Base-by-base conservation (phyloP, 2,113 vertebrate species). In the Dunckerocampus dactyliophorus region DNA sequence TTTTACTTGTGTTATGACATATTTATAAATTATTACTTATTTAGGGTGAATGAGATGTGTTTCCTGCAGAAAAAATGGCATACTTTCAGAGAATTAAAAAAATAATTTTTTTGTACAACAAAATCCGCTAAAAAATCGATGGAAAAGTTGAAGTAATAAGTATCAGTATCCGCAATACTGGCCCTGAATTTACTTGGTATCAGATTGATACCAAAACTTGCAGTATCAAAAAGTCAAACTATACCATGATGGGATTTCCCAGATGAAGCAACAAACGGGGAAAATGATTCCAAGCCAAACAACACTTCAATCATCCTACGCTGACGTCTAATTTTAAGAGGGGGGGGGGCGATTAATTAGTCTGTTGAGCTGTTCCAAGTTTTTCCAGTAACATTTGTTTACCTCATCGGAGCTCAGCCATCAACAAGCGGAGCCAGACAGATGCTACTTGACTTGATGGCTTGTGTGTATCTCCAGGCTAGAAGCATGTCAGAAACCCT, bases 391-490 rank as follows among this genome's bases (percentile, higher is more conserved):
- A 56, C 20, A 52, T 86, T 81, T 87, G 82, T 85, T 86, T 82
- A 77, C 79, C 71, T 76, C 77, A 62, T 42, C 57, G 69, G 13
- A 52, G 64, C 75, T 13, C 55, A 71, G 76, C 74, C 31, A 53
- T 75, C 68, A 81, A 56, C 71, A 50, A 62, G 72, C 19, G 8
- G 71, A 56, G 68, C 69, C 74, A 86, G 83, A 81, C 80, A 68
- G 81, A 81, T 79, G 85, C 85, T 82, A 79, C 77, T 83, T 82
- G 79, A 85, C 83, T 72, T 88, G 87, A 85, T 84, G 78, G 70
- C 78, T 34, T 56, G 54, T 6, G 19, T 85, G 86, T 90, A 80
- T 89, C 89, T 92, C 73, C 74, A 73, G 89, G 85, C 89, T 77
- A 87, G 68, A 63, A 69, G 79, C 77, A 80, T 78, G 82, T 87